phyloP scores from a whole-genome alignment of 1,140 invertebrate genomes.

The Monochamus saltuarius region DNA sequence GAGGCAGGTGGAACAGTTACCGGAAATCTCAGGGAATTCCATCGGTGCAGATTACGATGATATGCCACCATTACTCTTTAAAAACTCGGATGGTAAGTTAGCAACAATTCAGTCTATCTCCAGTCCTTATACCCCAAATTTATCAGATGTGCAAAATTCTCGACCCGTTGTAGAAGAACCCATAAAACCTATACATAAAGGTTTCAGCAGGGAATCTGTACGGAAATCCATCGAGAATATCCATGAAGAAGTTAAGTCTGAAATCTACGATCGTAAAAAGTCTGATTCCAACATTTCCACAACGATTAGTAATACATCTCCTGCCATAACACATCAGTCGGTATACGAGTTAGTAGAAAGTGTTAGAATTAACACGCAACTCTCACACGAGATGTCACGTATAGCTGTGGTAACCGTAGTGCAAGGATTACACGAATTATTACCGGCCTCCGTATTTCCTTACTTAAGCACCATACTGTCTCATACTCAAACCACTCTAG shows the following conservation, averaged over 20 bases:
- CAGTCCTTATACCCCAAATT: constrained; percentile 15
- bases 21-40: constrained; percentile 32
- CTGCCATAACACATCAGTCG: constrained; percentile 57
- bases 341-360: constrained; percentile 75
- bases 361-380: constrained; percentile 77
- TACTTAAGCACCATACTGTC: constrained; percentile 59
- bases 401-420: constrained; percentile 80
- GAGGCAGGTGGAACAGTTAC: constrained; percentile 37
- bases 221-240: constrained; percentile 43
- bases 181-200: constrained; percentile 37
- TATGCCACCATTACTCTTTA: constrained; percentile 36
- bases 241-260: constrained; percentile 37
- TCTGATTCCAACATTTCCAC: constrained; percentile 26
- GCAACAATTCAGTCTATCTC: constrained; percentile 28
- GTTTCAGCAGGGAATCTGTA: constrained; percentile 30
- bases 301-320: constrained; percentile 26
- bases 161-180: constrained; percentile 35
- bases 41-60: constrained; percentile 35
- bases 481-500: constrained; percentile 59
- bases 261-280: constrained; percentile 30
- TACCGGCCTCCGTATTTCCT: constrained; percentile 59
- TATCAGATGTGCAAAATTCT: constrained; percentile 20
- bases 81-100: constrained; percentile 40
- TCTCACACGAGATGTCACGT: constrained; percentile 84
- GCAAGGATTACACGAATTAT: constrained; percentile 61